Evolutionary conservation across 2,113 vertebrate genomes (phyloP).

Genomic region (Pelusios castaneus): DNA sequence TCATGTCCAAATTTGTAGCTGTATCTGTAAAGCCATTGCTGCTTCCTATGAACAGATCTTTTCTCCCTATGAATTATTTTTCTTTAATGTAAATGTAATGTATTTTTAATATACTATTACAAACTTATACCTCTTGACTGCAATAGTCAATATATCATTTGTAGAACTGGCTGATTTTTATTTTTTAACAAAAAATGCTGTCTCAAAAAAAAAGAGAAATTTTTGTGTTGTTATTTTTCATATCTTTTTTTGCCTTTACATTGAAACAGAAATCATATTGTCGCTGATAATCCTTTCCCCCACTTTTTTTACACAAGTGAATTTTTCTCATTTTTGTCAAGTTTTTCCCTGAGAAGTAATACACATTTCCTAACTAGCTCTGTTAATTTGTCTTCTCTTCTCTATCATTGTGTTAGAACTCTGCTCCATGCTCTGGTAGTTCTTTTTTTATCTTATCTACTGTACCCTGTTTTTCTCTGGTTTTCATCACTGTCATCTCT

Average conservation of each 20-base stretch:
- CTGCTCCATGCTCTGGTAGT: not conserved
- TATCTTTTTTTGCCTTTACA: not conserved
- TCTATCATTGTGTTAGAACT: not conserved
- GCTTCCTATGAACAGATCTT: not conserved
- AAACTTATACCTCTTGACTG: not conserved
- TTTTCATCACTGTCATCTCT: not conserved
- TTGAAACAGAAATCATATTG: not conserved
- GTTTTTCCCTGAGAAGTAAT: not conserved
- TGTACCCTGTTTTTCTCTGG: not conserved
- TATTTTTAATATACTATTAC: not conserved
- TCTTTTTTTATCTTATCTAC: not conserved
- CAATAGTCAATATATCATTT: not conserved
- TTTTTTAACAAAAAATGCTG: not conserved
- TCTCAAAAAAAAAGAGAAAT: not conserved
- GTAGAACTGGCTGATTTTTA: not conserved
- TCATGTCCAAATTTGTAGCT: not conserved
- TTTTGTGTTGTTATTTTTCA: not conserved
- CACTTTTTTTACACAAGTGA: not conserved
- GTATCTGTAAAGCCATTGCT: not conserved
- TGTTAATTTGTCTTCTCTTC: not conserved
- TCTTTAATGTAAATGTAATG: not conserved
- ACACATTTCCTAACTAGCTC: not conserved
- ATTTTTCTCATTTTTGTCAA: not conserved
- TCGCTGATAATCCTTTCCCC: not conserved
- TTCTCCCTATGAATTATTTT: not conserved